Conservation (phyloP, 2,797 vertebrate genomes). For the Cephalopachus bancanus region DNA sequence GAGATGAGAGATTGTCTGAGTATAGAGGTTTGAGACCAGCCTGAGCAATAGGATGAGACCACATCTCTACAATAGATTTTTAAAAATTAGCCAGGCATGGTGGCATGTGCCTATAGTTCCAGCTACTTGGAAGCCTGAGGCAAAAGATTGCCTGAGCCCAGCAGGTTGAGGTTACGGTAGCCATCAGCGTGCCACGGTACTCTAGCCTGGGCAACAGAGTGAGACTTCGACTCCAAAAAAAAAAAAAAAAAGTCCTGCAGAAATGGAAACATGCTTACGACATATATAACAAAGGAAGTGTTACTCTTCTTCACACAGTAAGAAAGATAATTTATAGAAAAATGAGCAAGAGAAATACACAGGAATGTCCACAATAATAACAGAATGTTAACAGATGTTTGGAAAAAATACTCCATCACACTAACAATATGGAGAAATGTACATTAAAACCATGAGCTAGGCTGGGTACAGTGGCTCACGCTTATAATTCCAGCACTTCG, state of each 20-base stretch:
- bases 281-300: not conserved
- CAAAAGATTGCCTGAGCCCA: too few species aligned
- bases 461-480: too few species aligned
- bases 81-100: too few species aligned
- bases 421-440: not conserved
- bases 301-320: not conserved
- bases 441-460: not conserved
- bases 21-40: too few species aligned
- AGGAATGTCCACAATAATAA: conserved; percentile 15
- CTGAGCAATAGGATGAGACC: too few species aligned
- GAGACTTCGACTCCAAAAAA: not conserved
- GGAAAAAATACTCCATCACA: not conserved
- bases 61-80: too few species aligned
- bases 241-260: not conserved
- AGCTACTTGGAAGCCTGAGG: too few species aligned
- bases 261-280: not conserved
- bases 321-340: conserved; percentile 28
- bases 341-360: conserved; percentile 27
- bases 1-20: too few species aligned
- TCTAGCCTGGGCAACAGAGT: not conserved
- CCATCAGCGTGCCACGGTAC: not conserved
- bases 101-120: too few species aligned
- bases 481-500: too few species aligned
- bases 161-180: not conserved
- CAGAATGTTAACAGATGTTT: not conserved